Base-by-base conservation (phyloP, 2,113 vertebrate genomes). In the Cryptomyrus ogoouensis region DNA sequence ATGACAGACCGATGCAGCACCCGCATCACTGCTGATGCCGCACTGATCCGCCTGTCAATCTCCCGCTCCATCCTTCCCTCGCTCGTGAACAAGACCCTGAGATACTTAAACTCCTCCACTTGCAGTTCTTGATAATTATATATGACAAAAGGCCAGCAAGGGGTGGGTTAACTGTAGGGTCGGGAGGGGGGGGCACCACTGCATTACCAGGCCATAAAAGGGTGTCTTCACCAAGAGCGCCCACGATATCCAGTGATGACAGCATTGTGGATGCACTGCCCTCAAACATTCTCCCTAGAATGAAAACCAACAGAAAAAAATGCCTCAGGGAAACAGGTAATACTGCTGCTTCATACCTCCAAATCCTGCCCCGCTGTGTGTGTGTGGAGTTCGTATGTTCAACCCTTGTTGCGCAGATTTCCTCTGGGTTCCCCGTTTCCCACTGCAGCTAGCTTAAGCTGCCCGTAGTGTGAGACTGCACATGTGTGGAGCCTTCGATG, bases 241-340 rank as follows among this genome's bases (percentile, higher is more conserved):
- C 53, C 0, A 98, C 97, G 0, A 95, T 92, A 8, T 99, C 98
- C 93, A 99, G 96, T 0, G 98, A 99, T 47, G 97, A 94, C 27
- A 99, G 96, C 98, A 99, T 99, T 46, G 97, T 98, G 88, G 96
- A 96, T 1, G 97, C 93, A 2, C 94, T 97, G 83, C 98, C 98
- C 93, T 99, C 98, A 91, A 99, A 99, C 90, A 98, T 97, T 91
- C 98, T 96, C 90, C 98, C 98, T 99, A 93, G 21, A 80, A 42
- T 90, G 83, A 91, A 70, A 13, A 24, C n/a, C 42, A 87, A 89
- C 21, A 89, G 56, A 83, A 21, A 88, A 88, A 84, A 10, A 47
- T 1, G 8, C 46, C 46, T 47, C 47, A 47, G 47, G 35, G 42
- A 19, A 21, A 83, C 24, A 19, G 66, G 66, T 27, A 70, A 31